Percentiles rank a stretch among this genome's conserved stretches.
Conservation (phyloP, 2,797 vertebrate species). For the Masticophis lateralis region DNA sequence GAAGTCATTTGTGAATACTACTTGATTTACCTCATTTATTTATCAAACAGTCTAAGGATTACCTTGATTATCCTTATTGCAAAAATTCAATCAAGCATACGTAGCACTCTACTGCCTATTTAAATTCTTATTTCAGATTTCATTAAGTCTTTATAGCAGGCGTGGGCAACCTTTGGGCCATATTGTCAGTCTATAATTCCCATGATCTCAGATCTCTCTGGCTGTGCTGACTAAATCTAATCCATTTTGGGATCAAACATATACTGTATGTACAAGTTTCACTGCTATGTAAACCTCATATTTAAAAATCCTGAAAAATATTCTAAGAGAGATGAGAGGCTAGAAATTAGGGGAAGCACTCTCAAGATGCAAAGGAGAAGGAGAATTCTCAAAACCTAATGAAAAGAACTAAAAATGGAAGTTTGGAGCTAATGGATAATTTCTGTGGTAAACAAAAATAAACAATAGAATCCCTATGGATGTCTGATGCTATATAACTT, state of each 20-base stretch:
- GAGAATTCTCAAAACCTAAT: slow-evolving; percentile 22
- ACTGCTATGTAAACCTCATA: not conserved
- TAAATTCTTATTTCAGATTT: not conserved
- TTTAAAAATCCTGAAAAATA: slow-evolving; percentile 45
- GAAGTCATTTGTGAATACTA: not conserved
- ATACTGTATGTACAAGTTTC: not conserved
- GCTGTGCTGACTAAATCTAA: not conserved
- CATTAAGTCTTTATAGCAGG: not conserved
- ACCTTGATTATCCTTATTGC: not conserved
- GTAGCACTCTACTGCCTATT: not conserved
- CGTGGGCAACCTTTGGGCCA: not conserved
- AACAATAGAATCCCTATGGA: not conserved
- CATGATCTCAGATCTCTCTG: not conserved
- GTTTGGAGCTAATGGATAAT: not conserved
- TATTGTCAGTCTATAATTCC: not conserved
- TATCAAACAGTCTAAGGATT: not conserved
- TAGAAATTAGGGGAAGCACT: slow-evolving; percentile 14
- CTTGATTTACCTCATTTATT: not conserved
- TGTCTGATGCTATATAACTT: not conserved
- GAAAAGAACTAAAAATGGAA: not conserved
- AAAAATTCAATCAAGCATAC: not conserved
- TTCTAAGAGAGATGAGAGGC: slow-evolving; percentile 34
- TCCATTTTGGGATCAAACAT: not conserved
- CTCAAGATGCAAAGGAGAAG: slow-evolving; percentile 10
- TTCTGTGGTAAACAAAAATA: not conserved